Base-by-base conservation (phyloP, 2,797 vertebrate species). In the Enteromius fasciolatus region DNA sequence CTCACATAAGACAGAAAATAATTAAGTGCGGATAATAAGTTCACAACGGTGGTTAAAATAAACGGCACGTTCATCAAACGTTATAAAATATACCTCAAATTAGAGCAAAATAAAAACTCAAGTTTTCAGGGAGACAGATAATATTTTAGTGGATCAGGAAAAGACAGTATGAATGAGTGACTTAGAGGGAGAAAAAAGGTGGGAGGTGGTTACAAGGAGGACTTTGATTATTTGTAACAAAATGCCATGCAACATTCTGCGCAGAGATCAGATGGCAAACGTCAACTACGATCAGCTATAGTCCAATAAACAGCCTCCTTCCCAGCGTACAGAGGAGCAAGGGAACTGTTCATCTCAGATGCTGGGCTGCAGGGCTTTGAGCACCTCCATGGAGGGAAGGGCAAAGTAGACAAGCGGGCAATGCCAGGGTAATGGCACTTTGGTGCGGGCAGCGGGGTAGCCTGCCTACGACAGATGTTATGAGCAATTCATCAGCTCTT, bases 401-500 rank as follows among this genome's bases (percentile, higher is more conserved):
- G 85, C 77, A 85, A 79, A 82, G 76, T 82, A 91, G 85, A 90
- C 90, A 91, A 91, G 87, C 87, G 87, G 84, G 84, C 76, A 83
- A 93, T 95, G 95, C 95, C 96, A 95, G 89, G 92, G 91, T 90
- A 92, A 66, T 48, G 52, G 72, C 33, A 69, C 80, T 93, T 90
- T 89, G 91, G 91, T 76, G 88, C 82, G 86, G 92, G 93, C 78
- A 70, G 77, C 18, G 89, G 88, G 92, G 91, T 91, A 81, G 87
- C 87, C 89, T 91, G 93, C 91, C 93, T 91, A 89, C 90, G 87
- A 93, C 92, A 94, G 94, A 92, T 91, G 90, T 94, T 94, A 93
- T 90, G 92, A 93, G 91, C 94, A 95, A 96, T 95, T 96, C 94
- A 93, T 93, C 93, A 91, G 95, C 94, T 96, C 97, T 96, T 95